A percentile compares a stretch with the other conserved stretches of the same genome.
Evolutionary conservation across 2,113 vertebrate species (phyloP).

Genomic region (Oreochromis spilurus): DNA sequence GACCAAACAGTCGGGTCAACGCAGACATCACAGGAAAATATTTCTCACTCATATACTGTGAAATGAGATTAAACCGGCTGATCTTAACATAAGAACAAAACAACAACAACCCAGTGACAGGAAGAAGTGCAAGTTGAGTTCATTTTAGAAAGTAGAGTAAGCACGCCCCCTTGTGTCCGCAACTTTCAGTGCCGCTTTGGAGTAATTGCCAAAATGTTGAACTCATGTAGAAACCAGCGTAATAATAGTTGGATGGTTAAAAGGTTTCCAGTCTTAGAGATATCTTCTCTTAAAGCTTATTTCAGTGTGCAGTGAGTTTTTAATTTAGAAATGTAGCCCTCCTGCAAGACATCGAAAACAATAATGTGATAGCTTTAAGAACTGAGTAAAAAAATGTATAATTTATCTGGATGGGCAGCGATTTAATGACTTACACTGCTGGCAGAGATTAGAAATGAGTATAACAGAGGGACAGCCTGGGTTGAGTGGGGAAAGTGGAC

Average conservation of each 20-base stretch:
- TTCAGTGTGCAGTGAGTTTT: fast-evolving
- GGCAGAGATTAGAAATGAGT: not conserved
- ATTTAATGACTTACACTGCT: fast-evolving
- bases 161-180: constrained; percentile 20
- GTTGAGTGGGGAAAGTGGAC: not conserved
- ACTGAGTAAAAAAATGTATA: fast-evolving
- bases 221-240: fast-evolving
- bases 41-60: not conserved
- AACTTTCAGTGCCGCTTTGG: not conserved
- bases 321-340: fast-evolving
- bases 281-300: not conserved
- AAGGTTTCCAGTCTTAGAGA: not conserved
- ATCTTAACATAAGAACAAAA: not conserved
- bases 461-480: not conserved
- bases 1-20: not conserved
- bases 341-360: fast-evolving
- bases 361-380: fast-evolving
- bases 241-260: not conserved
- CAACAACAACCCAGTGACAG: not conserved
- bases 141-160: not conserved
- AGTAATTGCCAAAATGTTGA: not conserved
- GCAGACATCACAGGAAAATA: not conserved
- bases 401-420: fast-evolving
- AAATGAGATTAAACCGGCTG: not conserved
- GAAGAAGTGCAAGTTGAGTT: not conserved